Percentiles rank a stretch among this genome's conserved stretches.
These are phyloP conservation scores for Clarias pachynema DNA, from an alignment of 2,797 vertebrate species.

Conservation along the genomic window DNA sequence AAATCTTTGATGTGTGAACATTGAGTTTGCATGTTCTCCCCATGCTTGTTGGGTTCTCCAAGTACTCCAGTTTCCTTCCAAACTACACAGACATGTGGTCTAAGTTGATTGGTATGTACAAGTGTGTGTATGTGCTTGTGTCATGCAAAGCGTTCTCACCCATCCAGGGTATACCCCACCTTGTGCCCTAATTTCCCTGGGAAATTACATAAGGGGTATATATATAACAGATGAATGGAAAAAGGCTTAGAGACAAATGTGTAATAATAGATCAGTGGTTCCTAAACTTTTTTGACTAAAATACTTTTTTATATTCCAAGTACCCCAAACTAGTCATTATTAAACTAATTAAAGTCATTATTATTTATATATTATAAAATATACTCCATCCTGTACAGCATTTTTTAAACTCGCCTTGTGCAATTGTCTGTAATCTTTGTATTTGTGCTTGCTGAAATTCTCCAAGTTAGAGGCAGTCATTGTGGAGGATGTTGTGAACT, in stretches of 20 bases:
- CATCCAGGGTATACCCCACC: too few species aligned
- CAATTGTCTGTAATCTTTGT: constrained; percentile 23
- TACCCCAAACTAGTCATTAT: background rate
- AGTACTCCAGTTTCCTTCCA: too few species aligned
- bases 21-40: too few species aligned
- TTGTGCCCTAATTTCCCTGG: too few species aligned
- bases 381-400: background rate
- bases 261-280: background rate
- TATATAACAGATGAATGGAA: background rate
- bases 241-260: background rate
- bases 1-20: too few species aligned
- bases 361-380: background rate
- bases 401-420: constrained; percentile 40
- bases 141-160: too few species aligned
- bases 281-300: background rate
- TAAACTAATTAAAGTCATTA: background rate
- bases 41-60: too few species aligned
- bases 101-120: too few species aligned
- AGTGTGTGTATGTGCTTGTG: too few species aligned
- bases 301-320: background rate
- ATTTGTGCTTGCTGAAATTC: constrained; percentile 58
- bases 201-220: too few species aligned
- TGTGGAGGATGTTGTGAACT: constrained; percentile 67
- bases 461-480: constrained; percentile 66
- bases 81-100: too few species aligned